Percentiles rank a stretch among this genome's conserved stretches.
phyloP scores from a whole-genome alignment of 2,888 invertebrate genomes.

The Andrena fulva region DNA sequence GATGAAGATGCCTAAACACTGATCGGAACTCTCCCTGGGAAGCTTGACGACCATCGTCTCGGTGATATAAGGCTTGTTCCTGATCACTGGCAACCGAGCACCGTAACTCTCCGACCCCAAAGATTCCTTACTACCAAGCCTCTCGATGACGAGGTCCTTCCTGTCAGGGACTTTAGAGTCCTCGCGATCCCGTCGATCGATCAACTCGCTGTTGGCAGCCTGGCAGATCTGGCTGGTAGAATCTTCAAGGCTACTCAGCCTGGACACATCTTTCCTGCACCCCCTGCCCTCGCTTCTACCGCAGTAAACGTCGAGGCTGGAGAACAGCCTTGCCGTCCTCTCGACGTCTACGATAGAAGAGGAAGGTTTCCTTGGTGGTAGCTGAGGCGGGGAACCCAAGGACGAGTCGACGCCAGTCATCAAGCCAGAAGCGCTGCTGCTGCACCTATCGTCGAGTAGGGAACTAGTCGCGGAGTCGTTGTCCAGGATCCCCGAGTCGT shows the following conservation, averaged over 20 bases:
- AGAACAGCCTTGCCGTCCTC: constrained; percentile 62
- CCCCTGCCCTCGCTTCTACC: constrained; percentile 51
- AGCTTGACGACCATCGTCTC: constrained; percentile 86
- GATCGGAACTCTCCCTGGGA: constrained; percentile 86
- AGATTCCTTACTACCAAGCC: constrained; percentile 24
- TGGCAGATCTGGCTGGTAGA: constrained; percentile 61
- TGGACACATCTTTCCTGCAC: constrained; percentile 47
- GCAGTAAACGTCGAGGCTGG: constrained; percentile 63
- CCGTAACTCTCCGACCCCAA: constrained; percentile 8
- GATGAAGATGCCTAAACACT: constrained; percentile 91
- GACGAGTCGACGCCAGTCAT: constrained; percentile 64
- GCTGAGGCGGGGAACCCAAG: constrained; percentile 74
- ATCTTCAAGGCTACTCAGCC: constrained; percentile 58
- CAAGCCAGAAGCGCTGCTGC: constrained; percentile 77
- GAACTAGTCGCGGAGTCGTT: constrained; percentile 90
- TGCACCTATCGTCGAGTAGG: constrained; percentile 85
- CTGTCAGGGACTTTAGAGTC: constrained; percentile 38
- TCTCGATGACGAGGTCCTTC: constrained; percentile 82
- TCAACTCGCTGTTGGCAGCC: constrained; percentile 68
- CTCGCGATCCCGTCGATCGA: constrained; percentile 48
- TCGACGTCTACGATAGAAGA: constrained; percentile 72
- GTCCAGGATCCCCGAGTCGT: constrained; percentile 91
- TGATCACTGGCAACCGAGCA: constrained; percentile 71
- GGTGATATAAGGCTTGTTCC: constrained; percentile 75
- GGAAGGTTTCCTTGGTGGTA: constrained; percentile 79